A percentile compares a stretch with the other conserved stretches of the same genome.
These are phyloP conservation scores for Muscicapa adusta DNA, from an alignment of 2,113 vertebrate species.

Conservation along the genomic window DNA sequence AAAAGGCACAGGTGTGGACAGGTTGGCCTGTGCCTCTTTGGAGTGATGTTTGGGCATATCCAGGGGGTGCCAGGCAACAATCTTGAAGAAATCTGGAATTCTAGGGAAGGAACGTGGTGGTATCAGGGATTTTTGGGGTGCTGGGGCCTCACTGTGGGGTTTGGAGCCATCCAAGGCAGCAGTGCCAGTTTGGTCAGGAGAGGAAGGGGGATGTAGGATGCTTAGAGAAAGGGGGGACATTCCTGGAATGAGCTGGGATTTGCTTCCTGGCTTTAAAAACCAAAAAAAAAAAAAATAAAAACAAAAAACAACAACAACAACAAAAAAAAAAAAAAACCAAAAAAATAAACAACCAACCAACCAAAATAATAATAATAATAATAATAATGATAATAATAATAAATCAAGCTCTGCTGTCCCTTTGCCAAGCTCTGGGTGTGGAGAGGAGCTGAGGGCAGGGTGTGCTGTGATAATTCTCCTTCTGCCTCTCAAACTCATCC, in stretches of 20 bases:
- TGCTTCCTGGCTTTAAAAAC: not conserved
- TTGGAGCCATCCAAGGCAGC: not conserved
- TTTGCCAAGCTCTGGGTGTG: not conserved
- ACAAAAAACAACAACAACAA: too few relatives aligned
- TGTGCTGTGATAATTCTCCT: not conserved
- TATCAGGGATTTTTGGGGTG: not conserved
- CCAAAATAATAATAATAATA: too few relatives aligned
- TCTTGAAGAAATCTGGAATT: not conserved
- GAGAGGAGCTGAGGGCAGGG: not conserved
- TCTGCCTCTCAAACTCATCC: not conserved
- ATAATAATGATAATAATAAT: too few relatives aligned
- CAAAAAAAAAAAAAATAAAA: too few relatives aligned
- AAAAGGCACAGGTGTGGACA: not conserved
- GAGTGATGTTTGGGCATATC: not conserved
- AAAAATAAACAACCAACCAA: too few relatives aligned
- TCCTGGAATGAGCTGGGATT: not conserved
- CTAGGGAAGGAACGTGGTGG: rapidly evolving
- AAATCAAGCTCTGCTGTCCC: not conserved
- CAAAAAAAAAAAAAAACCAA: too few relatives aligned
- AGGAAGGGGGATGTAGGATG: rapidly evolving
- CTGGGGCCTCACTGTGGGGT: not conserved
- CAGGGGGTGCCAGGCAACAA: not conserved
- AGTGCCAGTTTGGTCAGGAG: not conserved
- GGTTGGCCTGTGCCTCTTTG: not conserved
- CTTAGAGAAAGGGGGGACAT: rapidly evolving